phyloP scores from a whole-genome alignment of 1,140 invertebrate species.

The Drosophila pachea region DNA sequence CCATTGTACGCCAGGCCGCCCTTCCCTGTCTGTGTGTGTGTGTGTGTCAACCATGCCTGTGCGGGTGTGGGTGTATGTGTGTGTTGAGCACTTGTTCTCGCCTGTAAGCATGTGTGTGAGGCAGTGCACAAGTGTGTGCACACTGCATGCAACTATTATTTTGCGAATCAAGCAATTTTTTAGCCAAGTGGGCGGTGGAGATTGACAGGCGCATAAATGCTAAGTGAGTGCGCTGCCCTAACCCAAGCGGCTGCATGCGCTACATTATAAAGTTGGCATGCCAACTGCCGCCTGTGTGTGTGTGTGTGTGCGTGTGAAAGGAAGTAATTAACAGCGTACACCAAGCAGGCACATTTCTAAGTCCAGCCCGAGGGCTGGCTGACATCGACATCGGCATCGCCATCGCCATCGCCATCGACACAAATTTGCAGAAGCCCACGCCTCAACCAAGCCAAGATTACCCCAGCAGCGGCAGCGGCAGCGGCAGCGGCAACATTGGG shows the following conservation, averaged over 20 bases:
- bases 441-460: slow-evolving; percentile 19
- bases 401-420: slow-evolving; percentile 11
- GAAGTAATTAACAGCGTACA: slow-evolving; percentile 15
- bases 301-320: slow-evolving; percentile 10
- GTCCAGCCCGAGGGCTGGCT: slow-evolving; percentile 11
- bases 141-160: slow-evolving; percentile 40
- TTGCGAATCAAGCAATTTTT: slow-evolving; percentile 56
- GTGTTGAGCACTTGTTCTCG: neutral
- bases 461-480: too few relatives aligned
- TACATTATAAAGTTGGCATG: slow-evolving; percentile 5
- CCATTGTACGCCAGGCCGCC: slow-evolving; percentile 16
- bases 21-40: neutral
- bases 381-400: neutral
- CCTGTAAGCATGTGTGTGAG: too few relatives aligned
- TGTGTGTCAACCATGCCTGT: neutral
- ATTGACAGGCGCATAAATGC: slow-evolving; percentile 27
- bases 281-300: neutral
- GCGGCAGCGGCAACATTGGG: slow-evolving; percentile 26
- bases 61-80: slow-evolving; percentile 5
- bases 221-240: slow-evolving; percentile 13
- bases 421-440: slow-evolving; percentile 24
- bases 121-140: slow-evolving; percentile 19
- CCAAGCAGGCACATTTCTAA: neutral
- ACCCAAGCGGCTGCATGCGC: slow-evolving; percentile 9
- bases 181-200: slow-evolving; percentile 18